Evolutionary conservation across 1,140 invertebrate genomes (phyloP), one percentile per base, ranked within the genome.

Genomic region (Linepithema humile): DNA sequence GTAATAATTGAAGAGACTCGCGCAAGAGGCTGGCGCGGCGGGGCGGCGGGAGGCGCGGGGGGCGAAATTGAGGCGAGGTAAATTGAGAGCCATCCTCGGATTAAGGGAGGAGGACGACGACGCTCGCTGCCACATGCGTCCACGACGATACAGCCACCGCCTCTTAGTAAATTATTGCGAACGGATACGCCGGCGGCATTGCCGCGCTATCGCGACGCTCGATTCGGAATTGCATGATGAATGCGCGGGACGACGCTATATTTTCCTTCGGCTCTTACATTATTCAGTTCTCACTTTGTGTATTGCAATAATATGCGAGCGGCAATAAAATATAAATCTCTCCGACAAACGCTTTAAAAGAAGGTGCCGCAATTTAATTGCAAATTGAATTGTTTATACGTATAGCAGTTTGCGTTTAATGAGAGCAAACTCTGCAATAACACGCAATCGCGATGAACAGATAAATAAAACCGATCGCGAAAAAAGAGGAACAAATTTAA

Each of bases 1-100:
- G 82, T 86, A 89, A 89, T 89, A 89, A 89, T 88, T 89, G 88
- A 89, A 78, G 87, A 89, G 87, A 53, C 70, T 62, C 15, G 57
- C 64, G 53, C 23, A 29, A 23, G 12, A 1, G 20, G 17, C 2
- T 3, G 4, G 48, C 23, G n/a, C 1, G 40, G n/a, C n/a, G 45
- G 26, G n/a, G 26, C 2, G 10, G 0, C 38, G 20, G 32, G 20
- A 43, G 5, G 40, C 26, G 62, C 26, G 75, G 40, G 9, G n/a
- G 40, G n/a, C 23, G 55, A 84, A 86, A 89, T 86, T 86, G 88
- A 86, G 87, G 73, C 29, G 70, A 86, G 75, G 83, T 88, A 78
- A 89, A 88, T 84, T 83, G 87, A 86, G 85, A 89, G 67, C 70
- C 87, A 53, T 17, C 83, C 74, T 84, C 82, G 84, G 85, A 89